Conservation (phyloP, 2,888 invertebrate species). For the Andrena bucephala region DNA sequence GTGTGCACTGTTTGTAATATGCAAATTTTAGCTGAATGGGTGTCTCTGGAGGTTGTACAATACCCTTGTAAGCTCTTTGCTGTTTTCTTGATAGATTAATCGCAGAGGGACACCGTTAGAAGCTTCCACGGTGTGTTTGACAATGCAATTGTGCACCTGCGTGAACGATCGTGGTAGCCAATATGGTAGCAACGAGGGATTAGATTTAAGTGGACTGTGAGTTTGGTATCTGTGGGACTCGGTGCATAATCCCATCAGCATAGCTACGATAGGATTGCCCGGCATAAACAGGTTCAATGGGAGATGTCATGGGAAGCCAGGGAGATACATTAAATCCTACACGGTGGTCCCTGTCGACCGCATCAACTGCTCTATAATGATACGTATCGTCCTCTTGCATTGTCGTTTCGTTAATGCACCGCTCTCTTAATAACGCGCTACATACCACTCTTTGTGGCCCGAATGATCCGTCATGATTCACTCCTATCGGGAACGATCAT, state of each 20-base stretch:
- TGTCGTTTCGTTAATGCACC: slow-evolving; percentile 44
- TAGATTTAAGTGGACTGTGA: slow-evolving; percentile 44
- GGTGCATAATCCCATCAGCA: slow-evolving; percentile 33
- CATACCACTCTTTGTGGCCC: slow-evolving; percentile 5
- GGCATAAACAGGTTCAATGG: slow-evolving; percentile 55
- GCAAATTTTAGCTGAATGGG: too few relatives aligned
- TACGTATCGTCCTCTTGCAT: slow-evolving; percentile 45
- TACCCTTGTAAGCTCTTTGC: too few relatives aligned
- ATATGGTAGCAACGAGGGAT: slow-evolving; percentile 42
- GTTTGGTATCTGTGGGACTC: slow-evolving; percentile 29
- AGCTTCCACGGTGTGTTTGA: background rate
- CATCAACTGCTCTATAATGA: slow-evolving; percentile 45
- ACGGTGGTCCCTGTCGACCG: slow-evolving; percentile 54
- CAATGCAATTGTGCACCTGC: slow-evolving; percentile 27
- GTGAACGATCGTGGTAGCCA: slow-evolving; percentile 23
- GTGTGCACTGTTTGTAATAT: too few relatives aligned
- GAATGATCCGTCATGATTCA: slow-evolving; percentile 36
- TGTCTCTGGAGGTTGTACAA: too few relatives aligned
- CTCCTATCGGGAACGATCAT: slow-evolving; percentile 23
- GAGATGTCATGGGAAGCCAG: slow-evolving; percentile 59
- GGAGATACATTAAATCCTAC: slow-evolving; percentile 55
- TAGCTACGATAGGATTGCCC: slow-evolving; percentile 28
- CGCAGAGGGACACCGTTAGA: background rate
- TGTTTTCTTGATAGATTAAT: too few relatives aligned
- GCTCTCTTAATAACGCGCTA: slow-evolving; percentile 38